These are phyloP conservation scores for Nemotelus nigrinus DNA, from an alignment of 2,888 invertebrate species.

Conservation along the genomic window DNA sequence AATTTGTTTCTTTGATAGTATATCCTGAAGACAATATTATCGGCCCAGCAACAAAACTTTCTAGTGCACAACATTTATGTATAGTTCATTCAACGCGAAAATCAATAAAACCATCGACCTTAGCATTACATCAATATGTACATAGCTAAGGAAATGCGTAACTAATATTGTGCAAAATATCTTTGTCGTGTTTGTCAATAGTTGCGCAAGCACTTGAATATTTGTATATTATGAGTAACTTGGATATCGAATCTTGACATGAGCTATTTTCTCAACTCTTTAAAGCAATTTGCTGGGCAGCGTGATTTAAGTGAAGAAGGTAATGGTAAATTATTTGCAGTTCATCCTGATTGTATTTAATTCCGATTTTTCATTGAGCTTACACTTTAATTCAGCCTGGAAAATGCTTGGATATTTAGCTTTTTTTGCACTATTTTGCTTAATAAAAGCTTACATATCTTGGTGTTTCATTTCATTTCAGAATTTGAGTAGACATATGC, in stretches of 20 bases:
- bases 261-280: slow-evolving; percentile 61
- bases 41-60: neutral
- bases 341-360: neutral
- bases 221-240: slow-evolving; percentile 6
- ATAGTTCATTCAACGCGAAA: neutral
- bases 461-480: no score
- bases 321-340: neutral
- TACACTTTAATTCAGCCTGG: no score
- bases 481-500: no score
- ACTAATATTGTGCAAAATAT: no score
- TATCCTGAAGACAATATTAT: neutral
- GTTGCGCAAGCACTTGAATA: slow-evolving; percentile 5
- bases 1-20: slow-evolving; percentile 8
- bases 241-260: slow-evolving; percentile 45
- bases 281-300: slow-evolving; percentile 60
- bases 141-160: no score
- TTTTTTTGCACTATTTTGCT: no score
- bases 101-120: slow-evolving; percentile 7
- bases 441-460: no score
- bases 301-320: slow-evolving; percentile 27
- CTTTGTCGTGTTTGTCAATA: neutral
- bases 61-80: neutral
- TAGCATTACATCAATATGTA: no score
- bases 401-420: no score
- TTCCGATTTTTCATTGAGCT: no score